phyloP scores from a whole-genome alignment of 1,140 invertebrate species.

The Aphis gossypii region DNA sequence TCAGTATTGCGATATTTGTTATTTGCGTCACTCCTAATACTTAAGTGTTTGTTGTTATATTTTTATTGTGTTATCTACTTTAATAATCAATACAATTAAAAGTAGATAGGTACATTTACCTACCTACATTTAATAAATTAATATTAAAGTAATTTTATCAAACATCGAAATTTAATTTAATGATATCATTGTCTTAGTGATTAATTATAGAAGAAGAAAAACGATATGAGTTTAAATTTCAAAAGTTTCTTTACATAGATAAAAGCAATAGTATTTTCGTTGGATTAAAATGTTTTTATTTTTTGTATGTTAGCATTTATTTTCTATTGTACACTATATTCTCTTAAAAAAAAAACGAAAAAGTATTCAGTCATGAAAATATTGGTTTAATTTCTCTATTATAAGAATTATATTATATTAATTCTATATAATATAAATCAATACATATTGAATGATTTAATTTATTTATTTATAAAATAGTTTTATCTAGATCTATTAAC shows the following conservation, averaged over 20 bases:
- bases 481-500: not conserved
- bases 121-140: not conserved
- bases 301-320: not conserved
- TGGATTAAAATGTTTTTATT: not conserved
- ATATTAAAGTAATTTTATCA: not conserved
- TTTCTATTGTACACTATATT: not conserved
- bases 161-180: not conserved
- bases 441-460: constrained; percentile 5
- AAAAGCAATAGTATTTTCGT: not conserved
- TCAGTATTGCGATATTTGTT: not conserved
- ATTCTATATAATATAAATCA: not conserved
- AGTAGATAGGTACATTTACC: not conserved
- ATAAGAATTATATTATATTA: not conserved
- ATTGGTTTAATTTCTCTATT: not conserved
- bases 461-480: not conserved
- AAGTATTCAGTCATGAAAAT: not conserved
- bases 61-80: not conserved
- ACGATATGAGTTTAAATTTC: not conserved
- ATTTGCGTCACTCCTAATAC: not conserved
- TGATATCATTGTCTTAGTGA: not conserved
- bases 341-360: not conserved
- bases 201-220: not conserved
- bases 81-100: not conserved
- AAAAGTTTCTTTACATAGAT: not conserved
- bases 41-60: not conserved